Percentiles rank a stretch among this genome's conserved stretches.
Evolutionary conservation across 1,140 invertebrate species (phyloP).

Genomic region (Hyles euphorbiae): DNA sequence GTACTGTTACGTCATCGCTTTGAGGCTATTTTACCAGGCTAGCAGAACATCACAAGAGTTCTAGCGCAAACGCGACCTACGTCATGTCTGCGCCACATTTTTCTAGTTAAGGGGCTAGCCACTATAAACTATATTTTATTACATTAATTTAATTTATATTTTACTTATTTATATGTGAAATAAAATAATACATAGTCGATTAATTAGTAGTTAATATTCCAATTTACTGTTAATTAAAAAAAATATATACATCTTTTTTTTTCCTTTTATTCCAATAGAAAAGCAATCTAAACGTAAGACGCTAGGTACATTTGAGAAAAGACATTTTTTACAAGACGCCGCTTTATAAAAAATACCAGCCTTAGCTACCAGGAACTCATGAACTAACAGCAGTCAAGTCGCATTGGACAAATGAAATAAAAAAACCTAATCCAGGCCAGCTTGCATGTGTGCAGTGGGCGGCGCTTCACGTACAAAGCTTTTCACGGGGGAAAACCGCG

Average conservation of each 20-base stretch:
- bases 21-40: constrained; percentile 33
- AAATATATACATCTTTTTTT: no score
- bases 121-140: no score
- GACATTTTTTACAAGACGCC: no score
- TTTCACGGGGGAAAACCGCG: constrained; percentile 5
- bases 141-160: no score
- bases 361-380: constrained; percentile 40
- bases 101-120: no score
- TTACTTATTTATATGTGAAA: no score
- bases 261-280: no score
- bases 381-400: background rate
- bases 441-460: constrained; percentile 25
- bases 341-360: constrained; percentile 30
- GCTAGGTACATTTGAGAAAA: no score
- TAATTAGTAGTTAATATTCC: no score
- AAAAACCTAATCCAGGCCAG: constrained; percentile 8
- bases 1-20: constrained; percentile 14
- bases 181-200: no score
- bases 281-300: no score
- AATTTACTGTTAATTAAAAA: no score
- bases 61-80: background rate
- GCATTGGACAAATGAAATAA: background rate
- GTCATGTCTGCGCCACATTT: background rate
- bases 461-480: constrained; percentile 18
- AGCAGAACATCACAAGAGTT: constrained; percentile 15